These are phyloP conservation scores for Metalampra italica DNA, from an alignment of 2,888 invertebrate species.

Conservation along the genomic window DNA sequence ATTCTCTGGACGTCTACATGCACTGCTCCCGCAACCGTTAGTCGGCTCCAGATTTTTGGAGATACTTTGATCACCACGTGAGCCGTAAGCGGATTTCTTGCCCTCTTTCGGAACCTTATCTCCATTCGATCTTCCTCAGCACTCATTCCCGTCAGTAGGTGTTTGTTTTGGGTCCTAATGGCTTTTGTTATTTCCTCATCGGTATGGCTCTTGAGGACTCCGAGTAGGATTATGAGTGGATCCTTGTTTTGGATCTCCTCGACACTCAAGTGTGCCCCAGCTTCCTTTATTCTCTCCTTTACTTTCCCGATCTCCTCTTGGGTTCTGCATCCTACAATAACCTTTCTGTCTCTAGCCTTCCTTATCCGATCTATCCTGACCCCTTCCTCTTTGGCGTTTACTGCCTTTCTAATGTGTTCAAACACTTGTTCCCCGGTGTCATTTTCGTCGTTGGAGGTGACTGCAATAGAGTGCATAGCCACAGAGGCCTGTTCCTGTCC, in stretches of 20 bases:
- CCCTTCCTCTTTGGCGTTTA: neutral
- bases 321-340: neutral
- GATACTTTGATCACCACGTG: neutral
- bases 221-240: neutral
- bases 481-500: neutral
- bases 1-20: slow-evolving; percentile 1
- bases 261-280: neutral
- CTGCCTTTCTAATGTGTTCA: neutral
- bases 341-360: neutral
- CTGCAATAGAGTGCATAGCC: neutral
- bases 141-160: neutral
- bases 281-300: neutral
- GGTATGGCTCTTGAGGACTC: neutral
- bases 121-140: neutral
- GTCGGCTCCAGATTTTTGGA: neutral
- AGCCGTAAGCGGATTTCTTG: neutral
- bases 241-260: neutral
- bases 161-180: neutral
- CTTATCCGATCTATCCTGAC: neutral
- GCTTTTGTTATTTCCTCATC: neutral
- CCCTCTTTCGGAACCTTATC: neutral
- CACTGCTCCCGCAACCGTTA: neutral
- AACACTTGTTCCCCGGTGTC: neutral
- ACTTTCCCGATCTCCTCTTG: neutral
- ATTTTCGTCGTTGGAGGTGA: neutral